Evolutionary conservation across 2,797 vertebrate species (phyloP), one percentile per base, ranked within the genome.

Genomic region (Taeniopygia guttata): DNA sequence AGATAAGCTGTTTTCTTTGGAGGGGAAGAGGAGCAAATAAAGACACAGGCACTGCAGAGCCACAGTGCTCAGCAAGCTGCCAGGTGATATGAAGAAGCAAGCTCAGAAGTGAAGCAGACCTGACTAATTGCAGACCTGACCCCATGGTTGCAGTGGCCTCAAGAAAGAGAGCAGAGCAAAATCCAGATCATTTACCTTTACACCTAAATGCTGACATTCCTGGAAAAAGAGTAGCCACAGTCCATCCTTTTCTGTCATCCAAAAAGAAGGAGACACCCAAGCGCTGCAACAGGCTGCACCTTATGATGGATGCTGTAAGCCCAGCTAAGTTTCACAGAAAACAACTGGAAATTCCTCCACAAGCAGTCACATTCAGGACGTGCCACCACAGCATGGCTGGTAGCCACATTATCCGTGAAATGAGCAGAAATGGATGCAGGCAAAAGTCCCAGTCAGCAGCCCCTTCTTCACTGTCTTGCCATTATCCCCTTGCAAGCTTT

Each of bases 301-400:
- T 19, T 18, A 7, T 6, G 11, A 32, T 13, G 11, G 27, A 56
- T 32, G 18, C 56, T 54, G 19, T 26, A 38, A 80, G 25, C 46
- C 32, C 46, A 62, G n/a, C 42, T 58, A 23, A 56, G 23, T 12
- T 26, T 68, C 58, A 23, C 1, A 21, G 38, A 10, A 2, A 49
- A 25, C 36, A 42, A 32, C 26, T 51, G 29, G 82, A 62, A 89
- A 34, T 52, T 75, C 60, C 40, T 38, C 52, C 81, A 30, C 29
- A 36, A 27, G 36, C 36, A 42, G 20, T 52, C 23, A 11, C 58
- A 12, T 49, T 38, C 38, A 68, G n/a, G 13, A 20, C 0, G 1
- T 67, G 46, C 66, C 54, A 51, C 27, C 1, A 1, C 3, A 67
- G 25, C 27, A 30, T 0, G 0, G 15, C 2, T 42, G 46, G 66